These are phyloP conservation scores for Gerris buenoi DNA, from an alignment of 1,140 invertebrate species.

Conservation along the genomic window DNA sequence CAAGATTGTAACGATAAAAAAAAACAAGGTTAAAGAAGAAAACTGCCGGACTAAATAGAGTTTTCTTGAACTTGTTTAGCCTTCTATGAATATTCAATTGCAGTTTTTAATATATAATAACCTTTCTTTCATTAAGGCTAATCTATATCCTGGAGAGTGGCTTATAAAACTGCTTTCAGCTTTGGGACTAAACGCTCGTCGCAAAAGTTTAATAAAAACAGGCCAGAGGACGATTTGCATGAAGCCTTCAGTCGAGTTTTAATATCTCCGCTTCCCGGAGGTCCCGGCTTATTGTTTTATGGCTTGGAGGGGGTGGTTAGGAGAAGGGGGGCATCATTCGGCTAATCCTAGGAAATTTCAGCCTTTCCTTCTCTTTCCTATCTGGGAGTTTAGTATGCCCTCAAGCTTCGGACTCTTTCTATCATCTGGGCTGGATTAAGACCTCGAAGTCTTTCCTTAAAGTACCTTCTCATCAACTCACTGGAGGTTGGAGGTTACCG, in stretches of 20 bases:
- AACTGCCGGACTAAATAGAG: not conserved
- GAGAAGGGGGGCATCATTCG: not conserved
- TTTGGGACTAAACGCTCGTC: not conserved
- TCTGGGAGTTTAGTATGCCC: no score
- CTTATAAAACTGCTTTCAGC: not conserved
- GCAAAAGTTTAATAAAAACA: not conserved
- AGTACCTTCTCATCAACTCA: no score
- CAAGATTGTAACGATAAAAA: not conserved
- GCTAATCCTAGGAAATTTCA: not conserved
- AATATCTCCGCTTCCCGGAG: not conserved
- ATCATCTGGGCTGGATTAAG: no score
- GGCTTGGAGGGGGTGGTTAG: no score
- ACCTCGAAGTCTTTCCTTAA: no score
- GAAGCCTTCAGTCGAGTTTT: not conserved
- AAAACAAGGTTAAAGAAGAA: not conserved
- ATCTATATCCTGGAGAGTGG: not conserved
- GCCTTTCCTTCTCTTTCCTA: no score
- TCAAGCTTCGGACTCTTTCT: no score
- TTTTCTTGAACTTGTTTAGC: not conserved
- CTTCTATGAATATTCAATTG: not conserved
- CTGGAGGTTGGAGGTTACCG: no score
- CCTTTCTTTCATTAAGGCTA: not conserved
- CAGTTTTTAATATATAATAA: not conserved
- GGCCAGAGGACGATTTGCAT: not conserved
- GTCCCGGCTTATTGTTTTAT: not conserved